Percentiles rank a stretch among this genome's conserved stretches.
Evolutionary conservation across 2,113 vertebrate species (phyloP).

Genomic region (Natator depressus): DNA sequence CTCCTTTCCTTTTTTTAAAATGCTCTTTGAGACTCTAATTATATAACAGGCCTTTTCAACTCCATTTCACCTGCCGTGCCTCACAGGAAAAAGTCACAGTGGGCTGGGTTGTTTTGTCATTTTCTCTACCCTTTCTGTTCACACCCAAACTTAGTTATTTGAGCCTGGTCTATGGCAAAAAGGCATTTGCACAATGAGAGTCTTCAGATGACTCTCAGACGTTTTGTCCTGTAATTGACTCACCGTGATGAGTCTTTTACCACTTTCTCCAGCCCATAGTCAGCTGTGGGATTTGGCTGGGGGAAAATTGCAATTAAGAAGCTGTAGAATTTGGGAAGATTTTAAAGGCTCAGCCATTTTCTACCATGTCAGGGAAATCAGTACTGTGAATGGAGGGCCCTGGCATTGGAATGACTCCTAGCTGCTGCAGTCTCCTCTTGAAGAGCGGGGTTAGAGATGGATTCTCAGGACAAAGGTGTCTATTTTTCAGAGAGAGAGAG

Average conservation of each 20-base stretch:
- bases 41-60: not conserved
- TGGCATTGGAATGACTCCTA: not conserved
- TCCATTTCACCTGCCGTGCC: conserved; percentile 18
- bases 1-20: conserved; percentile 21
- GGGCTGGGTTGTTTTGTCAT: not conserved
- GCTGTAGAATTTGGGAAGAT: not conserved
- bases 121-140: not conserved
- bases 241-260: not conserved
- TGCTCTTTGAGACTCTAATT: conserved; percentile 41
- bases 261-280: accelerated
- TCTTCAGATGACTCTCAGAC: not conserved
- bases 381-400: not conserved
- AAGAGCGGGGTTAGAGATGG: not conserved
- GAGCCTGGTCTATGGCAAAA: not conserved
- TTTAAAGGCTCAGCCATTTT: not conserved
- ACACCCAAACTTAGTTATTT: not conserved
- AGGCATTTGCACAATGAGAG: not conserved
- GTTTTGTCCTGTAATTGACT: not conserved
- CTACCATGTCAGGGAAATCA: not conserved
- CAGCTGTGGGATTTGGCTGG: not conserved
- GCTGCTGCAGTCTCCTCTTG: not conserved
- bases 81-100: not conserved
- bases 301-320: not conserved
- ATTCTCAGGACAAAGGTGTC: too few relatives aligned
- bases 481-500: too few relatives aligned